Base-by-base conservation (phyloP, 53 echinoderm and acorn worm species). In the Actinopyga echinites region DNA sequence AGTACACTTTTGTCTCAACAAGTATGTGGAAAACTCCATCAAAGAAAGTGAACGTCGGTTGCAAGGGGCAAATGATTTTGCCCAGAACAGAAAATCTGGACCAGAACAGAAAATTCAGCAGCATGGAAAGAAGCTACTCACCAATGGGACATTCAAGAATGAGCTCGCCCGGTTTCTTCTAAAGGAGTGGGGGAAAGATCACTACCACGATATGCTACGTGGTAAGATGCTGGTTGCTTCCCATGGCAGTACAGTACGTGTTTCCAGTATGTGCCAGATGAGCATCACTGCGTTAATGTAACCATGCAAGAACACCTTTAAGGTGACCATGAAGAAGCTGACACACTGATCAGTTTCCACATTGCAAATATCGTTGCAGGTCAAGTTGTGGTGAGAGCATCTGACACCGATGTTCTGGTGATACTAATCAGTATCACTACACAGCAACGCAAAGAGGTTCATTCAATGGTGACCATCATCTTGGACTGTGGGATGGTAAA, bases 401-500 rank as follows among this genome's bases (percentile, higher is more conserved):
- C 86, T 11, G 86, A 86, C 65, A 86, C 86, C 10, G 86, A 86
- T 79, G 79, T 86, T 4, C 31, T 79, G 5, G 79, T 79, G 23
- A 86, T 86, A 11, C 40, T 79, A 34, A 65, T 86, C 12, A 62
- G 79, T 8, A 21, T 21, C 5, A 57, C 84, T 68, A 84, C 82
- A 33, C 19, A 71, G 23, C 73, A 80, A 49, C 85, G 81, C 9
- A 28, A 6, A 61, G 81, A 89, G 35, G 73, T 85, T 1, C 61
- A 80, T 3, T 21, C 80, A 20, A 60, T 5, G 4, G 60, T 43
- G 20, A 65, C 2, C 26, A 22, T 84, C 49, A 62, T 85, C 28
- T 85, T 89, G 89, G 89, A 89, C 25, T 89, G 84, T 67, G 89
- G 84, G 4, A 63, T 65, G 57, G 89, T 66, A 21, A 89, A 89